These are phyloP conservation scores for Cyprinodon variegatus DNA, from an alignment of 2,113 vertebrate genomes.

Conservation along the genomic window DNA sequence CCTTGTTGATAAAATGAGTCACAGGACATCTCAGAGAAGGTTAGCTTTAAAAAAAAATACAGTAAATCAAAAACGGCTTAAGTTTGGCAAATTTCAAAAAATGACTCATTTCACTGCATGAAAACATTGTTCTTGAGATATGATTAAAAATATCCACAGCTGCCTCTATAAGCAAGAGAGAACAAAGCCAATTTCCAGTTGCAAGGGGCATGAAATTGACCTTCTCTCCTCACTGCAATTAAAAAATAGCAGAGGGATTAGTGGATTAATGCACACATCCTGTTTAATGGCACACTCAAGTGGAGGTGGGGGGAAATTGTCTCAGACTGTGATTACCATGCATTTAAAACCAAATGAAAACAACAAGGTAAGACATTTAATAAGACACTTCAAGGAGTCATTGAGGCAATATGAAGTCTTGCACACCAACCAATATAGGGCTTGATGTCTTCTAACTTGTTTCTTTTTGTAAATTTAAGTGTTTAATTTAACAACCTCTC, in stretches of 20 bases:
- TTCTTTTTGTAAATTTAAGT: too few relatives aligned
- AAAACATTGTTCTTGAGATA: not conserved
- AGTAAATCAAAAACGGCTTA: not conserved
- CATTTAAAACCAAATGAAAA: constrained; percentile 18
- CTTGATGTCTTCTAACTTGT: constrained; percentile 2
- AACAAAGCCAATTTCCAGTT: constrained; percentile 43
- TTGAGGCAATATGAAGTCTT: constrained; percentile 4
- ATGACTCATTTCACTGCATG: not conserved
- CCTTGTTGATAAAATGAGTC: not conserved
- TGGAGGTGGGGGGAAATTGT: constrained; percentile 42
- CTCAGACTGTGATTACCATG: constrained; percentile 42
- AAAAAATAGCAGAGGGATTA: constrained; percentile 59
- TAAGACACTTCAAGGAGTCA: not conserved
- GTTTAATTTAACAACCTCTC: too few relatives aligned
- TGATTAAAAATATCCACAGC: constrained; percentile 5
- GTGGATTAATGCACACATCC: constrained; percentile 52
- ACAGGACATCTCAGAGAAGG: not conserved
- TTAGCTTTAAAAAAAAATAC: not conserved
- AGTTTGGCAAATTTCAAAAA: not conserved
- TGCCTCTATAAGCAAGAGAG: constrained; percentile 8
- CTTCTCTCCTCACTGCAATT: constrained; percentile 56
- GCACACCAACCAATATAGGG: not conserved
- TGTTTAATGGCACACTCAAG: constrained; percentile 48
- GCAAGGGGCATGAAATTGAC: constrained; percentile 45
- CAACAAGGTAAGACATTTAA: constrained; percentile 13